Percentiles rank a stretch among this genome's conserved stretches.
These are phyloP conservation scores for Drosophila rufa DNA, from an alignment of 1,140 invertebrate genomes.

Conservation along the genomic window DNA sequence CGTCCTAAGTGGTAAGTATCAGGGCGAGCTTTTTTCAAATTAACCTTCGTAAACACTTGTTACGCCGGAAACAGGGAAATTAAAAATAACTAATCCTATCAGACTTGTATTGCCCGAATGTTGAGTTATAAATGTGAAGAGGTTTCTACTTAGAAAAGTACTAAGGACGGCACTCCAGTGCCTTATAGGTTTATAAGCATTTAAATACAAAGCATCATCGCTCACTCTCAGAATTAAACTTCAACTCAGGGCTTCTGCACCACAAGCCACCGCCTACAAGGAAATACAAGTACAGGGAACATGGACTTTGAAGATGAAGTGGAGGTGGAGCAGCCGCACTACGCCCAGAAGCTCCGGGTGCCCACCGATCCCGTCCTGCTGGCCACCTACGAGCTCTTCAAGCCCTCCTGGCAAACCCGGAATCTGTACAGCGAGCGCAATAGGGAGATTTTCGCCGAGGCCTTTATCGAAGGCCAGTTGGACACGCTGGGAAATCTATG, in stretches of 20 bases:
- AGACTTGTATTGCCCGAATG: not conserved
- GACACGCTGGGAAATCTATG: conserved; percentile 45
- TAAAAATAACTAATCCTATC: not conserved
- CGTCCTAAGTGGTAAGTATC: conserved; percentile 21
- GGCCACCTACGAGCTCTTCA: conserved; percentile 41
- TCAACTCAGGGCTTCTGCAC: not conserved
- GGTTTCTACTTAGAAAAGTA: not conserved
- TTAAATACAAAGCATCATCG: not conserved
- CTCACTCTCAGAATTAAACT: not conserved
- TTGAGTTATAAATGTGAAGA: not conserved
- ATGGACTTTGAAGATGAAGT: conserved; percentile 47
- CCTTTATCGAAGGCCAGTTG: conserved; percentile 47
- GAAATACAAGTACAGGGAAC: not conserved
- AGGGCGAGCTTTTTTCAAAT: conserved; percentile 52
- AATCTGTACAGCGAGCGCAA: conserved; percentile 41
- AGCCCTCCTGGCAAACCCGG: conserved; percentile 15
- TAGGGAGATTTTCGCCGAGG: conserved; percentile 45
- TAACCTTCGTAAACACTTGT: conserved; percentile 25
- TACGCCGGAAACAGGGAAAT: not conserved
- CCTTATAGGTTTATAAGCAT: no score
- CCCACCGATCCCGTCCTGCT: conserved; percentile 41
- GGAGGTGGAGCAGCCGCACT: conserved; percentile 21
- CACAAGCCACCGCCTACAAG: not conserved
- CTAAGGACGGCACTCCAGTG: no score
- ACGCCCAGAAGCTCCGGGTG: conserved; percentile 30